phyloP scores from a whole-genome alignment of 2,113 vertebrate species.

The Myocastor coypus region DNA sequence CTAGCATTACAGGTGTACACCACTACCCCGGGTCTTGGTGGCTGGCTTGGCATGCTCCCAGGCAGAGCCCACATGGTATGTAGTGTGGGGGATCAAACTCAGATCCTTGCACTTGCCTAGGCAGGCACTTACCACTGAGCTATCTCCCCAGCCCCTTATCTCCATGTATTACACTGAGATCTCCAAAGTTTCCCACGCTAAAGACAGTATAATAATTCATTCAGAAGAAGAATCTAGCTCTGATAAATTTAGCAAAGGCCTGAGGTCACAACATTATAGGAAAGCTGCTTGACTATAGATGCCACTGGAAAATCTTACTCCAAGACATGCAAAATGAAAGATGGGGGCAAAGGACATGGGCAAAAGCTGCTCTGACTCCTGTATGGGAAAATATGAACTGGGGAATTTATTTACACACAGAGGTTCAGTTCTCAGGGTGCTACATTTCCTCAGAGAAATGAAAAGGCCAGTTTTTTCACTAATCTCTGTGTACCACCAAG shows the following conservation, averaged over 20 bases:
- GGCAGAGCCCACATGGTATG: too few relatives aligned
- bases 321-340: not conserved
- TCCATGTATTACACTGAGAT: not conserved
- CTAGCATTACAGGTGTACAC: too few relatives aligned
- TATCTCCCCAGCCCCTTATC: not conserved
- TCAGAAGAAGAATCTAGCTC: slow-evolving; percentile 46
- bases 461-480: slow-evolving; percentile 24
- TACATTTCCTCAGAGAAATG: slow-evolving; percentile 44
- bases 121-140: too few relatives aligned
- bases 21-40: too few relatives aligned
- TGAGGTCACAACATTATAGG: not conserved
- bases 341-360: not conserved
- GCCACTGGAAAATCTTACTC: not conserved
- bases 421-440: slow-evolving; percentile 43
- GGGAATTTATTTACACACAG: slow-evolving; percentile 29
- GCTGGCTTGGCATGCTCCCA: too few relatives aligned
- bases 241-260: slow-evolving; percentile 25
- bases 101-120: too few relatives aligned
- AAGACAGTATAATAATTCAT: not conserved
- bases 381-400: slow-evolving; percentile 50
- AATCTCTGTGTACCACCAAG: slow-evolving; percentile 33
- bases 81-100: too few relatives aligned
- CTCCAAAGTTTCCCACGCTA: not conserved
- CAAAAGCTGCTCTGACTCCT: not conserved
- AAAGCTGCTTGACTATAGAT: not conserved